Evolutionary conservation across 2,113 vertebrate species (phyloP).

Genomic region (Lasiurus borealis): DNA sequence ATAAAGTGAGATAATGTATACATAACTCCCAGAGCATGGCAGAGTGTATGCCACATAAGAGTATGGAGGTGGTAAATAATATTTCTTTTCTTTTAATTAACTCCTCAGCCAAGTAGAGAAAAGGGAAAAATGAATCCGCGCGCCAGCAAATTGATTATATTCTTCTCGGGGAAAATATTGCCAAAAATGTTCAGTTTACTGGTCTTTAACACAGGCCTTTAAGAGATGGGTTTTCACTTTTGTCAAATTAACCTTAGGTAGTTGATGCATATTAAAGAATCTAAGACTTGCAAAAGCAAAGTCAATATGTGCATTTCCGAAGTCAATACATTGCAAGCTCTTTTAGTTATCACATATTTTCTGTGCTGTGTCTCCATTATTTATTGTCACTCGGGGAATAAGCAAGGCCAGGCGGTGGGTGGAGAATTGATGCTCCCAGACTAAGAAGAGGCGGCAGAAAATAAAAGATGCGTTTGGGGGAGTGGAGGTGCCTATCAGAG

Average conservation of each 20-base stretch:
- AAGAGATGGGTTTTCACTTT: neutral
- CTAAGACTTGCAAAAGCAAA: neutral
- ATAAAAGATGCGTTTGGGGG: neutral
- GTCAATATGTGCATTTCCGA: neutral
- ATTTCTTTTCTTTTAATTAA: neutral
- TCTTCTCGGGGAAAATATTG: neutral
- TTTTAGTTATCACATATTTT: neutral
- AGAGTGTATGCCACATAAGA: neutral
- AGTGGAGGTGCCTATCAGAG: neutral
- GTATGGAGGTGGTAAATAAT: neutral
- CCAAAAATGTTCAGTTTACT: neutral
- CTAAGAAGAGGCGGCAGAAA: neutral
- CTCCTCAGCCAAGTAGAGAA: neutral
- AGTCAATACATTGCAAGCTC: neutral
- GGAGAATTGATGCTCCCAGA: neutral
- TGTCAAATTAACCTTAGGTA: neutral
- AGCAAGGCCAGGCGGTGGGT: neutral
- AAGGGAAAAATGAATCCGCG: neutral
- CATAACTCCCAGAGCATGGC: neutral
- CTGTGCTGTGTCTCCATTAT: neutral
- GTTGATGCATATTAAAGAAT: neutral
- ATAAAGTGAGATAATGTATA: neutral
- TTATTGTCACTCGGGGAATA: neutral
- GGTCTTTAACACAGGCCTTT: neutral
- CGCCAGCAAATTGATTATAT: neutral